Percentiles rank a stretch among this genome's conserved stretches.
Conservation (phyloP, 2,797 vertebrate genomes). For the Labroides dimidiatus region DNA sequence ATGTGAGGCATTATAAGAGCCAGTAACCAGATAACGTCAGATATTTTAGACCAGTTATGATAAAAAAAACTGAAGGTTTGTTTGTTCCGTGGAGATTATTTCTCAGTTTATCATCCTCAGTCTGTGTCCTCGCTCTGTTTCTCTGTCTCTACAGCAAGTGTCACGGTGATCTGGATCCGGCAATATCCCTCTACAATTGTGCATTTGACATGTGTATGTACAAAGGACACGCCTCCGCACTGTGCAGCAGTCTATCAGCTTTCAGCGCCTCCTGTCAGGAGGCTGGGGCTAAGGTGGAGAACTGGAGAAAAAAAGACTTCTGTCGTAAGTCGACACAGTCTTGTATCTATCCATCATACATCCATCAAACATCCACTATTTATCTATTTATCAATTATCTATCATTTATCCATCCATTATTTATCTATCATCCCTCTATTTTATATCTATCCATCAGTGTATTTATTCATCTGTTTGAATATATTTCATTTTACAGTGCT, state of each 20-base stretch:
- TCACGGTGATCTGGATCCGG: constrained; percentile 34
- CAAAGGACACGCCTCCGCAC: constrained; percentile 35
- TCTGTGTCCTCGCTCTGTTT: background rate
- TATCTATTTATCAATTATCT: background rate
- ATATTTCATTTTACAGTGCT: no score
- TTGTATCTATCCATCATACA: no score
- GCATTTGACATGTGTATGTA: constrained; percentile 42
- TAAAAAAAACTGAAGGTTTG: no score
- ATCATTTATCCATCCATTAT: no score
- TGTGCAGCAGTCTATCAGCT: constrained; percentile 36
- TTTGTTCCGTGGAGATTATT: no score
- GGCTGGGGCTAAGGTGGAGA: constrained; percentile 14
- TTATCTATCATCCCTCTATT: no score
- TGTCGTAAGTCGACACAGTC: constrained; percentile 36
- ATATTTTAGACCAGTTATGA: no score
- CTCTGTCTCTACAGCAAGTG: constrained; percentile 31
- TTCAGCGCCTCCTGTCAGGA: constrained; percentile 42
- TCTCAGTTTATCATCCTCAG: background rate
- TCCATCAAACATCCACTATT: no score
- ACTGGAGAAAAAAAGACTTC: constrained; percentile 19
- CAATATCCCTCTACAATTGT: constrained; percentile 24
- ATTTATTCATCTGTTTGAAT: no score
- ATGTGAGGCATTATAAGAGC: no score
- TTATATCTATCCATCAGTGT: no score
- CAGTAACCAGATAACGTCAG: no score